phyloP scores from a whole-genome alignment of 2,113 vertebrate genomes.

The Passerina amoena region DNA sequence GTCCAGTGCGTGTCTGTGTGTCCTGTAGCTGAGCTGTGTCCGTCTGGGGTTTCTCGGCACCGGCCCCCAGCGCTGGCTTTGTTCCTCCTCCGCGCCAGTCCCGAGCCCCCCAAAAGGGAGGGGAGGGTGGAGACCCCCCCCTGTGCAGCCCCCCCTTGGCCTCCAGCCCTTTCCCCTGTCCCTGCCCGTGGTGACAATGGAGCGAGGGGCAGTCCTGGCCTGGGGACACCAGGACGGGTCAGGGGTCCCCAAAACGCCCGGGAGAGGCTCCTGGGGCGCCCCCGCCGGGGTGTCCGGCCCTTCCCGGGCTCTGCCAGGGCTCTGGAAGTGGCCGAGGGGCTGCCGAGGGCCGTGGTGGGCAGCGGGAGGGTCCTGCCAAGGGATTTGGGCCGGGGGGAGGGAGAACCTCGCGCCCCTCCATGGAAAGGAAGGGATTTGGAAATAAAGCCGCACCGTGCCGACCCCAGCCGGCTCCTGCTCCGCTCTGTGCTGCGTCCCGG shows the following conservation, averaged over 20 bases:
- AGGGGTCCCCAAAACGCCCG: fast-evolving
- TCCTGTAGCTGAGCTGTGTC: constrained; percentile 36
- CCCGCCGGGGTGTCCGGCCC: not conserved
- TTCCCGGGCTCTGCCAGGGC: not conserved
- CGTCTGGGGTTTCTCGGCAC: not conserved
- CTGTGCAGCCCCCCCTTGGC: not conserved
- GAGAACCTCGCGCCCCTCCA: not conserved
- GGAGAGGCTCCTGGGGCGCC: not conserved
- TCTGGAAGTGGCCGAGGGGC: not conserved
- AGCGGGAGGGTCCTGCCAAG: not conserved
- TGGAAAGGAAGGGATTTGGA: constrained; percentile 51
- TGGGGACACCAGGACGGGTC: not conserved
- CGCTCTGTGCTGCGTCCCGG: not conserved
- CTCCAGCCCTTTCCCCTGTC: not conserved
- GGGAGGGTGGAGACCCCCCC: not conserved
- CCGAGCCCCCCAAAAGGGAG: not conserved
- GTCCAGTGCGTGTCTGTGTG: not conserved
- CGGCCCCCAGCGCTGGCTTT: constrained; percentile 20
- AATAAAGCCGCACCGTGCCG: constrained; percentile 65
- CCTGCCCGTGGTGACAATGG: not conserved
- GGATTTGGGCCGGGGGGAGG: not conserved
- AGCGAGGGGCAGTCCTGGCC: not conserved
- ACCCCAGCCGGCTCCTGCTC: not conserved
- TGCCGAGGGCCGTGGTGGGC: not conserved
- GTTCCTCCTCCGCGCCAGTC: not conserved